A percentile compares a stretch with the other conserved stretches of the same genome.
Conservation (phyloP, 2,888 invertebrate genomes). For the Nineta flava region DNA sequence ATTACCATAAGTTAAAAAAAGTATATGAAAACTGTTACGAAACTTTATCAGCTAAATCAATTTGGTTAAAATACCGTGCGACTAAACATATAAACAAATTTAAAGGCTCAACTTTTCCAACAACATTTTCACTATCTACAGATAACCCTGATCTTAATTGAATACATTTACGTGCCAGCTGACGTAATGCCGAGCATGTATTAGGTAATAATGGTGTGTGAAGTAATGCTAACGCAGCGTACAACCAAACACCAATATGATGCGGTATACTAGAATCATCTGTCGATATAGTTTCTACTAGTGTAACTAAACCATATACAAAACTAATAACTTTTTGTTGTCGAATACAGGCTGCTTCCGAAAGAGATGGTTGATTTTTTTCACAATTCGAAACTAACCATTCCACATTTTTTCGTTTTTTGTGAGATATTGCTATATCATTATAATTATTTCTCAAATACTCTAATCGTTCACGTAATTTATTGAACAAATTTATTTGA, state of each 20-base stretch:
- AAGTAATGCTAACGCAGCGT: slow-evolving; percentile 44
- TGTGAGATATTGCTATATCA: neutral
- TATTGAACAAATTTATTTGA: slow-evolving; percentile 50
- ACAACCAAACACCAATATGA: slow-evolving; percentile 49
- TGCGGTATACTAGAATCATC: slow-evolving; percentile 20
- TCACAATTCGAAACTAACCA: slow-evolving; percentile 12
- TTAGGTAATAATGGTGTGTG: slow-evolving; percentile 52
- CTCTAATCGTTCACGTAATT: slow-evolving; percentile 26
- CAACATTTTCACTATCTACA: slow-evolving; percentile 22
- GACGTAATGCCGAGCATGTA: slow-evolving; percentile 44
- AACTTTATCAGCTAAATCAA: slow-evolving; percentile 35
- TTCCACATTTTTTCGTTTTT: slow-evolving; percentile 3
- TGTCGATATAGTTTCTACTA: slow-evolving; percentile 27
- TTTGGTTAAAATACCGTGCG: slow-evolving; percentile 51
- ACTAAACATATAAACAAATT: slow-evolving; percentile 57
- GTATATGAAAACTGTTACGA: no score
- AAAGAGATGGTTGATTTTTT: slow-evolving; percentile 21
- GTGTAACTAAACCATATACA: slow-evolving; percentile 31
- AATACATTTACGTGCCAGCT: slow-evolving; percentile 45
- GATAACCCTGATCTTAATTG: slow-evolving; percentile 30
- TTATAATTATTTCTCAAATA: neutral
- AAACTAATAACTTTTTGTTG: slow-evolving; percentile 23
- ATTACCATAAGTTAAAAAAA: no score
- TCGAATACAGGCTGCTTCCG: slow-evolving; percentile 28
- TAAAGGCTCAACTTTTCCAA: slow-evolving; percentile 27